A percentile compares a stretch with the other conserved stretches of the same genome.
phyloP scores from a whole-genome alignment of 2,797 vertebrate genomes.

The Steatocranus sp. region DNA sequence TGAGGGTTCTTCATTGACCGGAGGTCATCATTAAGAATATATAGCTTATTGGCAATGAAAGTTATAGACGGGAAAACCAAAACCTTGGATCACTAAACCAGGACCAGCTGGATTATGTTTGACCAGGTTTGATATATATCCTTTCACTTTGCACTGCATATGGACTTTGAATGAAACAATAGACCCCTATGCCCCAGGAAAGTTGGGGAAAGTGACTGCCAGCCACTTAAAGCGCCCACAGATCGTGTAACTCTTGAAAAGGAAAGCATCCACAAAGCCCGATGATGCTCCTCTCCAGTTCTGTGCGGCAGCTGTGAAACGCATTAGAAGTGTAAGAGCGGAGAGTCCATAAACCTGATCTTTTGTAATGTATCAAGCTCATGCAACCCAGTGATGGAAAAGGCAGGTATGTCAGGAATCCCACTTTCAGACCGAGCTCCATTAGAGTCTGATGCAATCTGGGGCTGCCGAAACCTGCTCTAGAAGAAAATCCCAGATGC shows the following conservation, averaged over 20 bases:
- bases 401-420: slow-evolving; percentile 74
- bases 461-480: slow-evolving; percentile 28
- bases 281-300: slow-evolving; percentile 37
- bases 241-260: slow-evolving; percentile 27
- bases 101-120: slow-evolving; percentile 37
- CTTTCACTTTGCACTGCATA: slow-evolving; percentile 7
- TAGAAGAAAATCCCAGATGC: slow-evolving; percentile 61
- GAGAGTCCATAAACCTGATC: slow-evolving; percentile 63
- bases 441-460: slow-evolving; percentile 63
- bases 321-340: slow-evolving; percentile 57
- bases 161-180: slow-evolving; percentile 34
- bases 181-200: slow-evolving; percentile 21
- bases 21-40: slow-evolving; percentile 60
- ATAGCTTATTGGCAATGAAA: slow-evolving; percentile 38
- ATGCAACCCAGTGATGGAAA: slow-evolving; percentile 70
- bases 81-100: slow-evolving; percentile 44
- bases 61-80: slow-evolving; percentile 38
- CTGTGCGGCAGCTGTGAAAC: slow-evolving; percentile 52
- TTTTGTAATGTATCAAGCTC: slow-evolving; percentile 61
- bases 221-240: slow-evolving; percentile 14
- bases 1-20: slow-evolving; percentile 44
- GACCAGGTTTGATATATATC: slow-evolving; percentile 23
- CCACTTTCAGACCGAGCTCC: slow-evolving; percentile 46
- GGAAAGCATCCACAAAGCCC: slow-evolving; percentile 11
- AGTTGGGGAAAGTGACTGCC: slow-evolving; percentile 10